Base-by-base conservation (phyloP, 1,140 invertebrate species). In the Himalopsyche phryganea region DNA sequence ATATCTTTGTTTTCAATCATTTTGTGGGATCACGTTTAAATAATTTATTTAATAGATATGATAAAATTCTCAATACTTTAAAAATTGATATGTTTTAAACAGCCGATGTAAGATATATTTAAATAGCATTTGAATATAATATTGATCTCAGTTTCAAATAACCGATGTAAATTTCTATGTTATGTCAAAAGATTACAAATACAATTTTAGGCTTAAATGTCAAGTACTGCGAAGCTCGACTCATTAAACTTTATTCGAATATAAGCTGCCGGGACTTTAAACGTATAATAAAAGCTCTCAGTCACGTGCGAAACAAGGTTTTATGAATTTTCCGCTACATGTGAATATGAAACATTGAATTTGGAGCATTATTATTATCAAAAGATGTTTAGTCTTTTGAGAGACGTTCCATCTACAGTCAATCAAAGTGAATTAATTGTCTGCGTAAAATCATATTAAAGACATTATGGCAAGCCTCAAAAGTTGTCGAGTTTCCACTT, bases 231-330 rank as follows among this genome's bases (percentile, higher is more conserved):
- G 48, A 20, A 32, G 41, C 35, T 57, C 41, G 52, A 55, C 35
- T 57, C 55, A 49, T 58, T 58, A 58, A 58, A 48, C 49, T 58
- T 46, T 35, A 50, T 50, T 35, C 15, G 13, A 23, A 35, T 15
- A 44, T 38, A 44, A 20, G 55, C 55, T 50, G 41, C 50, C 42
- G 13, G 38, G 40, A 44, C 23, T 54, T 19, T 6, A 41, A n/a
- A 10, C 42, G 15, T 45, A 23, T 54, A 54, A 54, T 54, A 54
- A 54, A 46, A 54, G 41, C 42, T 46, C 20, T 54, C 44, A 44
- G 41, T 28, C 42, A 20, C 42, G 51, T 46, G 32, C 44, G 51
- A 15, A 45, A 23, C 51, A 41, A 28, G 51, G 41, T 41, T 54
- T 54, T 54, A 54, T 36, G 42, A 46, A 54, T 35, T 41, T 42